Percentiles rank a stretch among this genome's conserved stretches.
Evolutionary conservation across 2,888 invertebrate species (phyloP).

Genomic region (Linnaemya vulpina): DNA sequence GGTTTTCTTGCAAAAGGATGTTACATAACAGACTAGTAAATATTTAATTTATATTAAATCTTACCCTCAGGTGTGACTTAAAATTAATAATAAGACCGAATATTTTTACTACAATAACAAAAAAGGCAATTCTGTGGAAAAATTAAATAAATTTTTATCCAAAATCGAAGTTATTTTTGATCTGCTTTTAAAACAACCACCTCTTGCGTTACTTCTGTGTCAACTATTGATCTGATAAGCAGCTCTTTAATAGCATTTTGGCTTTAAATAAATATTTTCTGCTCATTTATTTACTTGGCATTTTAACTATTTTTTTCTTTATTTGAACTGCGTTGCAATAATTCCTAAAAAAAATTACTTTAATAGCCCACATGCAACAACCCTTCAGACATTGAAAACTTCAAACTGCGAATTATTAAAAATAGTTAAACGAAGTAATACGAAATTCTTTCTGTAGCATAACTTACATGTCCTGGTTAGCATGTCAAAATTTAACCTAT

Average conservation of each 20-base stretch:
- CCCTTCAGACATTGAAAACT: background rate
- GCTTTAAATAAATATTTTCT: too few relatives aligned
- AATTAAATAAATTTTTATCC: too few relatives aligned
- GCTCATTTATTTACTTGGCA: background rate
- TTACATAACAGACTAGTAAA: background rate
- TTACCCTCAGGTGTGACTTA: background rate
- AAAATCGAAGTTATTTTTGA: too few relatives aligned
- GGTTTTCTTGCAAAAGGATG: background rate
- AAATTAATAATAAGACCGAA: background rate
- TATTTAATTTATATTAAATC: background rate
- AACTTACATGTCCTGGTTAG: conserved; percentile 4
- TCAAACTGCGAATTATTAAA: background rate
- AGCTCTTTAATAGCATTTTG: too few relatives aligned
- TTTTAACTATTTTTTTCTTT: background rate
- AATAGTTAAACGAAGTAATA: conserved; percentile 3
- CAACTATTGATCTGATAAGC: too few relatives aligned
- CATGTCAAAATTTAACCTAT: conserved; percentile 49
- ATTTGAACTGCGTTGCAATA: background rate
- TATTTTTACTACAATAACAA: background rate
- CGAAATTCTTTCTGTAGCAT: conserved; percentile 1
- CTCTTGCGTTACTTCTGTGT: too few relatives aligned
- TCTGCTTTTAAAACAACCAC: too few relatives aligned
- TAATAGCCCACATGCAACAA: background rate
- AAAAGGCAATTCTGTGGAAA: background rate
- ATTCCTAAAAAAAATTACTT: background rate